phyloP scores from a whole-genome alignment of 2,888 invertebrate genomes.

The Melieria omissa region DNA sequence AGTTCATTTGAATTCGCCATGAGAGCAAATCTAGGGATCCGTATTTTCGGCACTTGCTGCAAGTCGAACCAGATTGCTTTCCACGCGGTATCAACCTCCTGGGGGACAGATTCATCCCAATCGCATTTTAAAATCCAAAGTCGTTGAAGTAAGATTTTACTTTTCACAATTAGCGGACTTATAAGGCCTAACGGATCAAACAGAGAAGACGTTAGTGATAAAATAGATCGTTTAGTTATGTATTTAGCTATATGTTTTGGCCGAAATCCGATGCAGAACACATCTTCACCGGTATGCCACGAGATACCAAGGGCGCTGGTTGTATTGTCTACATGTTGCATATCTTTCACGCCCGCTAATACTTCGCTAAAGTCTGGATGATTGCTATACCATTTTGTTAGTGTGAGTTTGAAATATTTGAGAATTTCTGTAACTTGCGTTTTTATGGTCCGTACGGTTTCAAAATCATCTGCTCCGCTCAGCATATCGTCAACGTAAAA shows the following conservation, averaged over 20 bases:
- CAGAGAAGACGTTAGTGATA: conserved; percentile 23
- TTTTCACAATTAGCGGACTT: not conserved
- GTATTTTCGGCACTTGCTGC: not conserved
- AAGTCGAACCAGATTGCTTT: not conserved
- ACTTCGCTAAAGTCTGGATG: not conserved
- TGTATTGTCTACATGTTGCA: not conserved
- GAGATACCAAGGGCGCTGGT: conserved; percentile 18
- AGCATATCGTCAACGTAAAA: conserved; percentile 44
- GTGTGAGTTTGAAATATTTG: conserved; percentile 15
- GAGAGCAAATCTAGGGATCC: conserved; percentile 15
- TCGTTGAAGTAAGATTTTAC: conserved; percentile 21
- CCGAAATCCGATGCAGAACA: conserved; percentile 27
- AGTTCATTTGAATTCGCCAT: conserved; percentile 12
- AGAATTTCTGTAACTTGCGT: conserved; percentile 27
- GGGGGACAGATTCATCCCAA: conserved; percentile 19
- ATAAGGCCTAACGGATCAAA: conserved; percentile 16
- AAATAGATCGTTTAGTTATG: conserved; percentile 36
- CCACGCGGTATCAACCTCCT: conserved; percentile 5
- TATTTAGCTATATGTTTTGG: not conserved
- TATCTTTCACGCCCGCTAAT: not conserved
- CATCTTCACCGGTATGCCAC: conserved; percentile 30
- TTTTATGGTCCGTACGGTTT: conserved; percentile 23
- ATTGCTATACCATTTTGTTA: conserved; percentile 31
- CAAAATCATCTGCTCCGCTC: conserved; percentile 36
- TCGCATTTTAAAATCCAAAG: conserved; percentile 9